Base-by-base conservation (phyloP, 1,140 invertebrate genomes). In the Luehdorfia chinensis region DNA sequence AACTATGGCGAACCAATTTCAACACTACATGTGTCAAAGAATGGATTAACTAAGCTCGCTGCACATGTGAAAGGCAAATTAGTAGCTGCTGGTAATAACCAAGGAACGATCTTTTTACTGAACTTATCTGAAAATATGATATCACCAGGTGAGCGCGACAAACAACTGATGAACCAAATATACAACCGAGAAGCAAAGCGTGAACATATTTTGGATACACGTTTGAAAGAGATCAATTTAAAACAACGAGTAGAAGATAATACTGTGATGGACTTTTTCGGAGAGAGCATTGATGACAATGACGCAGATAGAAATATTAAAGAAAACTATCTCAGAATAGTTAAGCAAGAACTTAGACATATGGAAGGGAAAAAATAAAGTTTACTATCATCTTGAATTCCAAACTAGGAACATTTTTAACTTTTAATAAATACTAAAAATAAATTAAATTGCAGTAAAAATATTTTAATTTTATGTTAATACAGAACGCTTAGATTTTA, bases 201-300 rank as follows among this genome's bases (percentile, higher is more conserved):
- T 44, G 95, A 97, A 80, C 97, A 97, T 83, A 93, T 97, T 37
- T 89, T 97, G 33, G 96, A 97, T 74, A 91, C 92, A 1, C 91
- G 95, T 50, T 91, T 93, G 27, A 90, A 93, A 59, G 94, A 95
- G 72, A 79, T 93, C 6, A 88, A 92, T 41, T 77, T 95, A 23
- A 88, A 86, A 62, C 57, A 62, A 14, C 66, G 71, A 13, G 55
- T 50, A 0, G 57, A 68, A n/a, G 45, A 65, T 3, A 39, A 74
- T 43, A 61, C 47, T 5, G 43, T 45, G n/a, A n/a, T n/a, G n/a
- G 1, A 32, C 9, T 7, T 23, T 6, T 28, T 41, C 9, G 64
- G 74, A 36, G 66, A 49, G 23, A 53, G 15, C 9, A n/a, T 18
- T 9, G 39, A 48, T 16, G 31, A 75, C 9, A 47, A 69, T 34